phyloP scores from a whole-genome alignment of 53 echinoderm and acorn worm genomes.

The Arbacia lixula region DNA sequence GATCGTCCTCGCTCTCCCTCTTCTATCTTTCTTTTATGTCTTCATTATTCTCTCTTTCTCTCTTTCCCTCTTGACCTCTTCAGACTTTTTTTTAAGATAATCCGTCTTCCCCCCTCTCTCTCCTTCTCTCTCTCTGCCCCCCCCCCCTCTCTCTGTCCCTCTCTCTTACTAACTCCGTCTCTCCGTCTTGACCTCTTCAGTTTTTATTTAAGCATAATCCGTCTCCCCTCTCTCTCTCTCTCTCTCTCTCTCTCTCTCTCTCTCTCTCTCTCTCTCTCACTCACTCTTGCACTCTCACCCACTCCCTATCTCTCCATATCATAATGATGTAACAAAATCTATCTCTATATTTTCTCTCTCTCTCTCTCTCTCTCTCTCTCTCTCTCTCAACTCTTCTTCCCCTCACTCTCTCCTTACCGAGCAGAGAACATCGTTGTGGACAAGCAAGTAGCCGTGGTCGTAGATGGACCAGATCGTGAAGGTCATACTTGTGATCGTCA shows the following conservation, averaged over 20 bases:
- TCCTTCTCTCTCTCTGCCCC: neutral
- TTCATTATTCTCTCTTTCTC: neutral
- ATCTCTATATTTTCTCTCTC: neutral
- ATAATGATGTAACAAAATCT: neutral
- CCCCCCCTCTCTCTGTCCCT: neutral
- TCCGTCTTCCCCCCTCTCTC: neutral
- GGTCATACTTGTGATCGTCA: slow-evolving; percentile 36
- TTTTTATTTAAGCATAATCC: neutral
- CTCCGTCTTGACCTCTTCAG: neutral
- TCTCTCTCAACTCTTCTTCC: neutral
- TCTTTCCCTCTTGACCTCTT: neutral
- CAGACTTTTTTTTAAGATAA: neutral
- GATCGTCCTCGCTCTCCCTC: too few species aligned
- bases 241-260: neutral
- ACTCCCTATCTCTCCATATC: neutral
- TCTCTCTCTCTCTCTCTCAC: neutral
- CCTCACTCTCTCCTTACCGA: slow-evolving; percentile 35
- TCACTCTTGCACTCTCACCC: neutral
- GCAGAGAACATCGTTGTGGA: slow-evolving; percentile 13
- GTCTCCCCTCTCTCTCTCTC: neutral
- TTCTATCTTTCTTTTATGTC: too few species aligned
- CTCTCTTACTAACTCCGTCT: neutral
- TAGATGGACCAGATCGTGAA: slow-evolving; percentile 49
- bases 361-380: neutral
- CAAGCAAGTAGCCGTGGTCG: slow-evolving; percentile 15